Conservation (phyloP, 2,888 invertebrate genomes). For the Hirudinaria manillensis region DNA sequence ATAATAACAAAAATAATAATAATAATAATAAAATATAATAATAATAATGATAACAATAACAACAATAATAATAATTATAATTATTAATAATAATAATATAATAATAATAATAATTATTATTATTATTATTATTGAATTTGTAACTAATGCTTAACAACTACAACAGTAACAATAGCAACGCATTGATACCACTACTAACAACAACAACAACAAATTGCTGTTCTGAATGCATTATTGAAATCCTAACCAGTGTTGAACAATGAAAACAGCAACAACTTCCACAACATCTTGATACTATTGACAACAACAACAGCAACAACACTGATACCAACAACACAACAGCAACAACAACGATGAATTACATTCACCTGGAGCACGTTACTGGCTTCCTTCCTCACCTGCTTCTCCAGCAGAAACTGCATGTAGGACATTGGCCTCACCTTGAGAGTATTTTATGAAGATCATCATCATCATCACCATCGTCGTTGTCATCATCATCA, state of each 20-base stretch:
- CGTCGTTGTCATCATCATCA: conserved; percentile 4
- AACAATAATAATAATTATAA: background rate
- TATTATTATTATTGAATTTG: too few species aligned
- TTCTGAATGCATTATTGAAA: too few species aligned
- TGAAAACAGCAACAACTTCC: too few species aligned
- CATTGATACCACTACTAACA: too few species aligned
- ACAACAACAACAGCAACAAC: background rate
- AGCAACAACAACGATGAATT: background rate
- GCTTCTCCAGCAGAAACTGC: conserved; percentile 52
- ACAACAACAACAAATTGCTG: background rate
- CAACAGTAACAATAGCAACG: too few species aligned
- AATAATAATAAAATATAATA: background rate
- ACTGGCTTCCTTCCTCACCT: conserved; percentile 48
- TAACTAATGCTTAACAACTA: too few species aligned
- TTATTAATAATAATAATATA: too few species aligned
- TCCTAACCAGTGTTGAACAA: too few species aligned
- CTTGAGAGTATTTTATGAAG: conserved; percentile 38
- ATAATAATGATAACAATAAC: background rate
- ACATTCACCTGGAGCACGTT: conserved; percentile 41
- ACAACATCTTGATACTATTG: too few species aligned
- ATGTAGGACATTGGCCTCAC: conserved; percentile 52
- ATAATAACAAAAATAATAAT: background rate
- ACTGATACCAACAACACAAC: background rate
- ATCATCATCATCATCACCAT: background rate
- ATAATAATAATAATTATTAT: too few species aligned